A percentile compares a stretch with the other conserved stretches of the same genome.
phyloP scores from a whole-genome alignment of 2,797 vertebrate species.

The Geotrypetes seraphini region DNA sequence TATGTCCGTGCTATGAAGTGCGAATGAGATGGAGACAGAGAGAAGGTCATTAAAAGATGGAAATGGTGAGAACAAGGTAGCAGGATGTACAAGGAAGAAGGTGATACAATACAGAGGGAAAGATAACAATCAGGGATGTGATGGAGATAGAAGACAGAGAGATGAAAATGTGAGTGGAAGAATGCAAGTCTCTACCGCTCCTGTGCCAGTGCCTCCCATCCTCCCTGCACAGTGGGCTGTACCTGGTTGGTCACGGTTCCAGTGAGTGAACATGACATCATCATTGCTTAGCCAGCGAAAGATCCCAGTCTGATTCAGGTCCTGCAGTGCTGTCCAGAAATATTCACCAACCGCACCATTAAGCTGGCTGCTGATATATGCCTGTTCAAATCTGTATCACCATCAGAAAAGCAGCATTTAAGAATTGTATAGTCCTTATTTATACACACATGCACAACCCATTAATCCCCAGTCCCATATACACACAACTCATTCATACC shows the following conservation, averaged over 20 bases:
- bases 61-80: no score
- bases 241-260: slow-evolving; percentile 92
- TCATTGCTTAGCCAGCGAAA: slow-evolving; percentile 84
- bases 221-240: not conserved
- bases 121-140: no score
- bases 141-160: not conserved
- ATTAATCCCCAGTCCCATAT: no score
- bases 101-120: no score
- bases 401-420: not conserved
- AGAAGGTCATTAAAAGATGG: not conserved
- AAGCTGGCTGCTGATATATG: slow-evolving; percentile 84
- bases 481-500: no score
- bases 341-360: slow-evolving; percentile 69
- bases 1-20: no score
- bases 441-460: no score
- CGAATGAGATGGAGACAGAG: not conserved
- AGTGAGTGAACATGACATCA: slow-evolving; percentile 81
- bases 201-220: not conserved
- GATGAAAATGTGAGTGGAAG: not conserved
- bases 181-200: no score
- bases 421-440: no score
- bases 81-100: no score
- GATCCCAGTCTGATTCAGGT: slow-evolving; percentile 58
- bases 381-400: slow-evolving; percentile 80
- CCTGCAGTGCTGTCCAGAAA: slow-evolving; percentile 83